Percentiles rank a stretch among this genome's conserved stretches.
These are phyloP conservation scores for Trachelus iudaicus DNA, from an alignment of 2,888 invertebrate species.

Conservation along the genomic window DNA sequence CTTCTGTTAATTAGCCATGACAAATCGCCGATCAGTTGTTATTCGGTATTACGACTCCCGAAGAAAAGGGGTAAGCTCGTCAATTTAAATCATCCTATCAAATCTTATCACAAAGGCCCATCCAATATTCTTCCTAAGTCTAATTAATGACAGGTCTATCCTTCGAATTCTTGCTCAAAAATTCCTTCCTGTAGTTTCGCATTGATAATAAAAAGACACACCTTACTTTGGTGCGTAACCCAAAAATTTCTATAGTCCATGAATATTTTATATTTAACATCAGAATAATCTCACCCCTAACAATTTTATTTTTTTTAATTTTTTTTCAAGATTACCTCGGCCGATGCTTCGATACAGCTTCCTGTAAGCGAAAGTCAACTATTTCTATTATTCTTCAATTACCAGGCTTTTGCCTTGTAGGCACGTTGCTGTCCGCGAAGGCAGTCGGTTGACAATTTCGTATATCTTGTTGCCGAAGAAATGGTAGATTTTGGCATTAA, in stretches of 20 bases:
- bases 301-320: background rate
- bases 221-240: background rate
- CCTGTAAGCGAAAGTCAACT: background rate
- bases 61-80: background rate
- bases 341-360: background rate
- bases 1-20: background rate
- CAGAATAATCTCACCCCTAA: background rate
- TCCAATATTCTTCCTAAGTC: background rate
- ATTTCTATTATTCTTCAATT: slow-evolving; percentile 5
- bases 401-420: background rate
- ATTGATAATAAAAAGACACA: background rate
- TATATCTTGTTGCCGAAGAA: background rate
- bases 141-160: background rate
- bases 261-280: background rate
- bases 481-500: background rate
- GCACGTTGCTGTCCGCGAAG: background rate
- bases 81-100: background rate
- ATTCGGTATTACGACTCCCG: background rate
- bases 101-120: background rate
- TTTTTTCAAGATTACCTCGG: background rate
- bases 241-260: background rate
- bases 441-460: background rate
- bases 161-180: background rate
- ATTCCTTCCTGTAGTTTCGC: background rate
- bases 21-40: background rate